These are phyloP conservation scores for Plectropomus leopardus DNA, from an alignment of 2,113 vertebrate species.

Conservation along the genomic window DNA sequence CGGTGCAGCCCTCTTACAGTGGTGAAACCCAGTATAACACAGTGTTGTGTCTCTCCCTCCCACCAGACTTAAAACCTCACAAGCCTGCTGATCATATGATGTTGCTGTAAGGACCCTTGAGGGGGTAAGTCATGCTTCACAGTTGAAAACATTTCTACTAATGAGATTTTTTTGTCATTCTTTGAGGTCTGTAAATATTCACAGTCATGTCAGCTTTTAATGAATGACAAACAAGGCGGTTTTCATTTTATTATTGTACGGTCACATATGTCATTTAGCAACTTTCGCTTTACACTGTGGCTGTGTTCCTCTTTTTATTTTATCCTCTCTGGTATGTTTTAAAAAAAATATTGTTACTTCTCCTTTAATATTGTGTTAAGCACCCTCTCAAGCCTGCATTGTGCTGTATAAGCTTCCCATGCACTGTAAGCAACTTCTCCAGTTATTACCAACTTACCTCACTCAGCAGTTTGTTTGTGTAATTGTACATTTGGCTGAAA, in stretches of 20 bases:
- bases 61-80: conserved; percentile 59
- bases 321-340: not conserved
- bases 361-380: conserved; percentile 32
- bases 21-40: conserved; percentile 27
- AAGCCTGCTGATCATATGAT: conserved; percentile 74
- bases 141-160: conserved; percentile 26
- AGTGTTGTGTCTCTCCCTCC: conserved; percentile 36
- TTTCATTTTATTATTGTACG: not conserved
- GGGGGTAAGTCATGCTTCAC: conserved; percentile 74
- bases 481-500: conserved; percentile 6
- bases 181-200: conserved; percentile 7
- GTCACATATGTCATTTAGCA: not conserved
- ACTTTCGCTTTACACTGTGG: conserved; percentile 15
- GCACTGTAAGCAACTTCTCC: conserved; percentile 25
- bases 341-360: conserved; percentile 24
- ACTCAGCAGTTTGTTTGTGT: not conserved
- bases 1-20: conserved; percentile 36
- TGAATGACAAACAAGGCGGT: not conserved
- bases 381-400: not conserved
- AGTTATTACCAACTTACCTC: no score
- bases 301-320: conserved; percentile 49
- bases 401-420: conserved; percentile 17
- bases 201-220: not conserved
- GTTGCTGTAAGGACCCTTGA: conserved; percentile 57
- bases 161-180: conserved; percentile 13